Base-by-base conservation (phyloP, 2,113 vertebrate genomes). In the Sander lucioperca region DNA sequence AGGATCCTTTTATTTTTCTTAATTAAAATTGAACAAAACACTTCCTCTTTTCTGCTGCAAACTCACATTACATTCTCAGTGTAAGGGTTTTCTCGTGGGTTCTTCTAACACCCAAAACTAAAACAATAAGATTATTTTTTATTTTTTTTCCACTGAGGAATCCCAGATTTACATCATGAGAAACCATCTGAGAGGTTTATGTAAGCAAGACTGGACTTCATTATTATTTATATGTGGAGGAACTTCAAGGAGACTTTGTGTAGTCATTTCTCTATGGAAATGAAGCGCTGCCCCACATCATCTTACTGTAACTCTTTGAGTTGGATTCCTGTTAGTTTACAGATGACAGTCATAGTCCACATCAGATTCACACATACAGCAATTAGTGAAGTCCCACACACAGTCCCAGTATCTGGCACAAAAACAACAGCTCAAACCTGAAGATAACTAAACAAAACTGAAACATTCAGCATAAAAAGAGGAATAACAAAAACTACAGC, bases 11-110 rank as follows among this genome's bases (percentile, higher is more conserved):
- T 56, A 36, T 91, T 94, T 80, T 79, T 81, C 56, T 59, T 94
- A 87, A 86, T 53, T 84, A 89, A 85, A 90, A 92, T 88, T 77
- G 9, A 92, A 70, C 91, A 89, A 77, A 93, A 92, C 82, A 91
- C 79, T 84, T 90, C 83, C 47, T 47, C 73, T 13, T 66, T 25
- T 39, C n/a, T 56, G 47, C 66, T 76, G 85, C 50, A 91, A 91
- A 67, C 84, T 95, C 90, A 61, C 84, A 92, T 85, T 66, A 57
- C 50, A 43, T 53, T 5, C 14, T 33, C 16, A 9, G 59, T 65
- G 45, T 39, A 23, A 51, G 47, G 36, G 6, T 51, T 56, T 83
- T 33, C 43, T 65, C 14, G 5, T 48, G 16, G 30, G 45, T 61
- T 70, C 43, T 16, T 88, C 45, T 23, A 53, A 80, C 33, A 23